These are phyloP conservation scores for Choreutis nemorana DNA, from an alignment of 2,888 invertebrate species.

Conservation along the genomic window DNA sequence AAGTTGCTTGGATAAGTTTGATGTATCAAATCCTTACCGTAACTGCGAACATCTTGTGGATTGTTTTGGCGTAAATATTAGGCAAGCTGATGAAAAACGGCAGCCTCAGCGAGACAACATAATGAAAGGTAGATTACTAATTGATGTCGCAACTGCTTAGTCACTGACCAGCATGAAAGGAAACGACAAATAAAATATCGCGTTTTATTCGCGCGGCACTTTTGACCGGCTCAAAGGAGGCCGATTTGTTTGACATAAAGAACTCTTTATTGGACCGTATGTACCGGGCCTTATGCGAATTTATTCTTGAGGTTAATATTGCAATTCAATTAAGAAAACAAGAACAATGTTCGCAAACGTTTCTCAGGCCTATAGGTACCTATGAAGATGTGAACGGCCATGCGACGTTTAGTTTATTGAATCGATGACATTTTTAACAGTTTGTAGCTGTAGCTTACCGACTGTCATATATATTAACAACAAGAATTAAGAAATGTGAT, in stretches of 20 bases:
- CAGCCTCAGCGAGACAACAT: constrained; percentile 13
- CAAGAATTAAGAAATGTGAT: no score
- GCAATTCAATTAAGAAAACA: constrained; percentile 59
- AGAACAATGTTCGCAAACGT: constrained; percentile 45
- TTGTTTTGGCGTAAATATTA: no score
- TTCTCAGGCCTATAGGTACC: no score
- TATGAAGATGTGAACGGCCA: no score
- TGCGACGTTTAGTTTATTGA: no score
- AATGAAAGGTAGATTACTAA: no score
- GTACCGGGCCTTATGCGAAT: constrained; percentile 49
- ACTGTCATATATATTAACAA: no score
- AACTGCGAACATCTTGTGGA: no score
- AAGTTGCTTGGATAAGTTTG: no score
- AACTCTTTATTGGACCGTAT: constrained; percentile 42
- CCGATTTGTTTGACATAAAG: constrained; percentile 66
- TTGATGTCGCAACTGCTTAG: constrained; percentile 20
- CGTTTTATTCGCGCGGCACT: constrained; percentile 37
- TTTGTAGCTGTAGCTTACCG: no score
- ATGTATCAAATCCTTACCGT: no score
- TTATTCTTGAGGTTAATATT: constrained; percentile 56
- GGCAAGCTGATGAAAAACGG: constrained; percentile 4
- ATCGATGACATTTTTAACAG: no score
- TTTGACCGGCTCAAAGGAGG: constrained; percentile 52
- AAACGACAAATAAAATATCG: constrained; percentile 46
- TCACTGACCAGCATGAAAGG: constrained; percentile 29